Evolutionary conservation across 2,113 vertebrate genomes (phyloP).

Genomic region (Lota lota): DNA sequence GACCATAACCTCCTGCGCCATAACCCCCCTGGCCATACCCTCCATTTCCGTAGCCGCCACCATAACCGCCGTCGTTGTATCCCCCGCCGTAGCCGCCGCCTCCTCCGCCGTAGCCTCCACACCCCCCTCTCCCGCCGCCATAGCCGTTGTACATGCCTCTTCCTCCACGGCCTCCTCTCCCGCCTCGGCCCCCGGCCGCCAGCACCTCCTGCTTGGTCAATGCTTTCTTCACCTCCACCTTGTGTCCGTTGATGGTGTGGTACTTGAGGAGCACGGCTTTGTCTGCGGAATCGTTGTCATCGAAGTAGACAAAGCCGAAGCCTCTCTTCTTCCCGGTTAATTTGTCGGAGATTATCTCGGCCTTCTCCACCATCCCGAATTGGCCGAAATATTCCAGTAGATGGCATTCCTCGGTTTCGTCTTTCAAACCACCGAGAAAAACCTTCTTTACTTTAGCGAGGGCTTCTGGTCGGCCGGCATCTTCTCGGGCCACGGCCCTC

Average conservation of each 20-base stretch:
- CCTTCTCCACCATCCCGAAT: slow-evolving; percentile 91
- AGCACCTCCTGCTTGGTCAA: slow-evolving; percentile 86
- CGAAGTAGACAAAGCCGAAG: slow-evolving; percentile 95
- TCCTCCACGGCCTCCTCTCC: slow-evolving; percentile 81
- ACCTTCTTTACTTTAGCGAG: slow-evolving; percentile 97
- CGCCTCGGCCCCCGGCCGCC: slow-evolving; percentile 68
- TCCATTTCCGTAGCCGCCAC: slow-evolving; percentile 78
- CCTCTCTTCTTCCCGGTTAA: slow-evolving; percentile 92
- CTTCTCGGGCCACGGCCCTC: slow-evolving; percentile 89
- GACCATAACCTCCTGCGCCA: slow-evolving; percentile 78
- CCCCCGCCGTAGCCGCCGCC: slow-evolving; percentile 71
- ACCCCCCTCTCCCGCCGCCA: slow-evolving; percentile 80
- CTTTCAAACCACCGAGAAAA: slow-evolving; percentile 92
- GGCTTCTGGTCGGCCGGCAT: slow-evolving; percentile 89
- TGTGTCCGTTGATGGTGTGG: slow-evolving; percentile 88
- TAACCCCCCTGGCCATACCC: slow-evolving; percentile 74
- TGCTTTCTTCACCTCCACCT: slow-evolving; percentile 92
- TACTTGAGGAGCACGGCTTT: slow-evolving; percentile 92
- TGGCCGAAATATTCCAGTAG: slow-evolving; percentile 87
- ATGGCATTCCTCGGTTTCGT: slow-evolving; percentile 88
- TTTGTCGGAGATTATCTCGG: slow-evolving; percentile 94
- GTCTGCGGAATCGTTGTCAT: slow-evolving; percentile 90
- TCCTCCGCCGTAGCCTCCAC: slow-evolving; percentile 79
- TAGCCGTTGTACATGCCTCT: slow-evolving; percentile 78
- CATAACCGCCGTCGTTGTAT: slow-evolving; percentile 48